Base-by-base conservation (phyloP, 2,113 vertebrate species). In the Alethe diademata region DNA sequence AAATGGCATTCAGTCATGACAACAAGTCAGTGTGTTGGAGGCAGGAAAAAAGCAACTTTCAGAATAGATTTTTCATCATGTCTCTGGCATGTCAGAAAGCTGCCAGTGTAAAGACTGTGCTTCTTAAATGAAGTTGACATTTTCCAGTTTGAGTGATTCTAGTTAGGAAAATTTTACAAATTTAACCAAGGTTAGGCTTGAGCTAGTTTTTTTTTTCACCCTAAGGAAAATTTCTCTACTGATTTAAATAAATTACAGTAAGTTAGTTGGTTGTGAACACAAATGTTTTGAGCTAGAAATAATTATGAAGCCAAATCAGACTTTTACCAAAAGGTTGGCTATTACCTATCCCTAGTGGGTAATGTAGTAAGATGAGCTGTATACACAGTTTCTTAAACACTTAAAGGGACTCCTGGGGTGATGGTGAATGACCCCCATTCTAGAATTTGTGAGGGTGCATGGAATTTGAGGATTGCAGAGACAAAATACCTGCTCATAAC, bases 1-100 rank as follows among this genome's bases (percentile, higher is more conserved):
- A 80, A 73, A 73, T 26, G 91, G 96, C 91, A 42, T 97, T 97
- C 97, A 98, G 97, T 98, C 97, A 96, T 91, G 95, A 95, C 91
- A 96, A 92, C 40, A 75, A 75, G 96, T 95, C 65, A 90, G 86
- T 7, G 3, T 93, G 83, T 86, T 47, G 40, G 92, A 78, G 91
- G 94, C 93, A 91, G 91, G 95, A 95, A 85, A 75, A 92, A 94
- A 79, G 13, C 43, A 72, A 74, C 33, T 90, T 66, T 73, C 81
- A 95, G 87, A 67, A 74, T 36, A 62, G 20, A 6, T 88, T 70
- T 76, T 62, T 74, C 48, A 45, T 54, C 19, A 13, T 83, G 83
- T 45, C 51, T 35, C 60, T 85, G 82, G 71, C 56, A 4, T 36
- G 48, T 57, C 42, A 76, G 85, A 74, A 93, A 91, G 58, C 23